phyloP scores from a whole-genome alignment of 1,140 invertebrate species.

The Scaptomyza montana region DNA sequence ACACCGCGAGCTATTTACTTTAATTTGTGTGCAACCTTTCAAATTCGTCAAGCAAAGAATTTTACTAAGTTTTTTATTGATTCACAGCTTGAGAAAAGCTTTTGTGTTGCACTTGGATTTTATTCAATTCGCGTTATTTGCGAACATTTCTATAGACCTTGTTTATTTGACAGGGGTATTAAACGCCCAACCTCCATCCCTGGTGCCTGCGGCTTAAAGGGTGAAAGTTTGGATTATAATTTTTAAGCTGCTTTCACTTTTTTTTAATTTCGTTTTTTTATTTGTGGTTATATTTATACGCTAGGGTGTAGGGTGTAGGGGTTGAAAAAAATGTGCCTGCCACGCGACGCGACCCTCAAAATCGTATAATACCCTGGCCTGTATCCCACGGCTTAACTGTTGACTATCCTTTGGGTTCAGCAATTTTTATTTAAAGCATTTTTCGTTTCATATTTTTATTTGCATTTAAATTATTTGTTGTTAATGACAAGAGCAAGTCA shows the following conservation, averaged over 20 bases:
- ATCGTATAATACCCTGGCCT: constrained; percentile 57
- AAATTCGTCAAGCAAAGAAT: background rate
- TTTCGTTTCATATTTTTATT: constrained; percentile 9
- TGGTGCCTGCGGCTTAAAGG: constrained; percentile 55
- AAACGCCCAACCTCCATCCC: constrained; percentile 6
- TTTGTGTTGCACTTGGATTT: constrained; percentile 58
- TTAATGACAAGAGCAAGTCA: constrained; percentile 63
- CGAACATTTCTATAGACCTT: constrained; percentile 30
- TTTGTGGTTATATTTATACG: constrained; percentile 71
- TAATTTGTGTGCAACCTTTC: constrained; percentile 16
- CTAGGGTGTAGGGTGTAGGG: constrained; percentile 22
- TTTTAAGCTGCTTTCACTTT: constrained; percentile 80
- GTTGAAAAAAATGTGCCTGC: constrained; percentile 68
- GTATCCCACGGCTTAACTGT: constrained; percentile 46
- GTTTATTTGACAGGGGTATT: constrained; percentile 24
- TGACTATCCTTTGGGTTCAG: constrained; percentile 34
- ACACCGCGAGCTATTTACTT: constrained; percentile 66
- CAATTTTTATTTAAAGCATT: constrained; percentile 68
- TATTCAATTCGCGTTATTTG: constrained; percentile 57
- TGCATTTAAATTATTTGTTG: constrained; percentile 55
- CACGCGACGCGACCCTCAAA: constrained; percentile 76
- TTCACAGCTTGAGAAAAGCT: constrained; percentile 65
- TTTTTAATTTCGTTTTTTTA: constrained; percentile 63
- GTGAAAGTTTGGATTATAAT: constrained; percentile 80
- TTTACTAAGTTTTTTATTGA: constrained; percentile 55